Base-by-base conservation (phyloP, 2,888 invertebrate genomes). In the Phyto melanocephala region DNA sequence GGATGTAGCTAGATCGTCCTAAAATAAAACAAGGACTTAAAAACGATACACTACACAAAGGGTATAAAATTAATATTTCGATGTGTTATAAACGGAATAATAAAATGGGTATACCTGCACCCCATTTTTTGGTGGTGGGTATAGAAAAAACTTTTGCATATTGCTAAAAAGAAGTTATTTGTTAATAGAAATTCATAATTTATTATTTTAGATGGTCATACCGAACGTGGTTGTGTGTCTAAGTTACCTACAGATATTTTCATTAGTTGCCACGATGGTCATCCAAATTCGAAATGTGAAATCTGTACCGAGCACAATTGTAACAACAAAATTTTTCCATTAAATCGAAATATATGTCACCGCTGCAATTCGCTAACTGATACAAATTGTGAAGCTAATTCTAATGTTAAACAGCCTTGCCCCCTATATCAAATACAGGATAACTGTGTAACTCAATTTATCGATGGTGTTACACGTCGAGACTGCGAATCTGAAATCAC, bases 221-320 rank as follows among this genome's bases (percentile, higher is more conserved):
- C 87, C 0, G 71, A 67, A 17, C 86, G 87, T n/a, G 87, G 87
- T 11, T 87, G 87, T 45, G 40, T 85, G 11, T 63, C 71, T 13
- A 45, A 76, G 13, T 58, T 87, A 20, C 42, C 80, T 1, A 68
- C 47, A 0, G 83, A 83, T 1, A 45, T 65, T 2, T 86, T 87
- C 22, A 42, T 80, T 0, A 72, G 52, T 6, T 87, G 87, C 24
- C 52, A 84, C 1, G 72, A 83, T 28, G 85, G 84, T 2, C 40
- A 54, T 11, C 42, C 71, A 5, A 65, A 74, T 40, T 56, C 76
- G 0, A 56, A 35, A 1, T 87, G 87, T 24, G 22, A 24, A n/a
- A 58, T 85, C 4, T 87, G 87, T 35, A 60, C 82, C 0, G 84
- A 83, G 15, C 70, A 37, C 40, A 17, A 68, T 1, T 87, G 87